phyloP scores from a whole-genome alignment of 1,140 invertebrate genomes.

The Akabosia matsudoensis region DNA sequence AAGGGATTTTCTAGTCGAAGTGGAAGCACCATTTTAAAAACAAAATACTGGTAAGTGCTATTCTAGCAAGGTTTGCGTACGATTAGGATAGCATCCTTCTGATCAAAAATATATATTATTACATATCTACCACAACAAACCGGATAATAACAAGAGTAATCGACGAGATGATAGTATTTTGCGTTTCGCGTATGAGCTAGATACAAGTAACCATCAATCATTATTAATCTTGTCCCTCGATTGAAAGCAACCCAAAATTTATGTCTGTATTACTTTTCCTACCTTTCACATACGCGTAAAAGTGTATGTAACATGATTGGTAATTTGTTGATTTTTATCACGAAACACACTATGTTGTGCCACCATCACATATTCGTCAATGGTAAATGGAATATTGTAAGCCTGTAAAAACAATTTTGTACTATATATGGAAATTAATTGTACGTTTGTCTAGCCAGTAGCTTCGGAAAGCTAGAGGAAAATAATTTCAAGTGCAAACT shows the following conservation, averaged over 20 bases:
- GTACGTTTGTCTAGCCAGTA: too few species aligned
- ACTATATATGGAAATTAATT: too few species aligned
- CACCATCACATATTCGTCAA: too few species aligned
- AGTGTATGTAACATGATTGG: background rate
- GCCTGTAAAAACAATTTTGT: too few species aligned
- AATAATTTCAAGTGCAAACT: too few species aligned
- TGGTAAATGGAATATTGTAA: too few species aligned
- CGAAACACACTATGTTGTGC: background rate
- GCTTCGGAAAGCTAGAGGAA: too few species aligned
- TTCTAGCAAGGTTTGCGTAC: too few species aligned
- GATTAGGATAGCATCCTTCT: too few species aligned
- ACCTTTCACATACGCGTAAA: background rate
- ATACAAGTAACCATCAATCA: constrained; percentile 16
- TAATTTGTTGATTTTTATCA: constrained; percentile 15
- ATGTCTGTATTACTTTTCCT: constrained; percentile 12
- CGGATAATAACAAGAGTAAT: background rate
- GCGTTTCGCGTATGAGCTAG: background rate
- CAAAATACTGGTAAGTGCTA: too few species aligned
- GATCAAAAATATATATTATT: background rate
- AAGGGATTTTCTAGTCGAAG: too few species aligned
- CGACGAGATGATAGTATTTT: background rate
- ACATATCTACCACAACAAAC: background rate
- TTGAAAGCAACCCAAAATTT: background rate
- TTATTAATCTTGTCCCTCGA: background rate
- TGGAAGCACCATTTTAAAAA: too few species aligned